Base-by-base conservation (phyloP, 1,140 invertebrate genomes). In the Orussus abietinus region DNA sequence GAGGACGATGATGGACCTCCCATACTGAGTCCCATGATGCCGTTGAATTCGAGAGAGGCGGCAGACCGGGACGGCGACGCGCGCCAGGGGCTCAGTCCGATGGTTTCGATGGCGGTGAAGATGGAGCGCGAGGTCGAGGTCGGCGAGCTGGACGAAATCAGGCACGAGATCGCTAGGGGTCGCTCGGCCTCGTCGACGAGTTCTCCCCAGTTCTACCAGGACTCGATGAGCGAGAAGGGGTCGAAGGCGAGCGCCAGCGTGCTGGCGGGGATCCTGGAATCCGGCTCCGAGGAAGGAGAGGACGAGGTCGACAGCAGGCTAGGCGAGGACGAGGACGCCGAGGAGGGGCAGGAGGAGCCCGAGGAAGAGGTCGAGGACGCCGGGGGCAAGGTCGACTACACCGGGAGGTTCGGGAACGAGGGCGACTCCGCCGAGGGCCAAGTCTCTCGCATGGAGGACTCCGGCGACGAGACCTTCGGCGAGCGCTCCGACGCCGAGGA, bases 21-120 rank as follows among this genome's bases (percentile, higher is more conserved):
- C 0, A 55, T 68, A n/a, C 39, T 71, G 6, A 73, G 66, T 46
- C 66, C 64, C 2, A 67, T 68, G 50, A 62, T 69, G 53, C 66
- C 67, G 2, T 38, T 66, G 6, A 22, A 9, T 11, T 12, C 31
- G 3, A 13, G 14, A n/a, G 33, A 41, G 5, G 31, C 43, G 12
- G 28, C 37, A n/a, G 12, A 12, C 10, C 47, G 52, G 3, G 55
- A 57, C 13, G 40, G 25, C 3, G 42, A 50, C 7, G 47, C 43
- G 17, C 59, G 48, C 11, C 62, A 57, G 45, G 65, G 55, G 46
- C 53, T 60, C 40, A 66, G 37, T 50, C 57, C 58, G 17, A 62
- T 61, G 48, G 40, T 57, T 30, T 50, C 49, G 19, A 33, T 54
- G 28, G 32, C 20, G 18, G 9, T 15, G 11, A 44, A 52, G 17